These are phyloP conservation scores for Panthera tigris DNA, from an alignment of 2,113 vertebrate species.

Conservation along the genomic window DNA sequence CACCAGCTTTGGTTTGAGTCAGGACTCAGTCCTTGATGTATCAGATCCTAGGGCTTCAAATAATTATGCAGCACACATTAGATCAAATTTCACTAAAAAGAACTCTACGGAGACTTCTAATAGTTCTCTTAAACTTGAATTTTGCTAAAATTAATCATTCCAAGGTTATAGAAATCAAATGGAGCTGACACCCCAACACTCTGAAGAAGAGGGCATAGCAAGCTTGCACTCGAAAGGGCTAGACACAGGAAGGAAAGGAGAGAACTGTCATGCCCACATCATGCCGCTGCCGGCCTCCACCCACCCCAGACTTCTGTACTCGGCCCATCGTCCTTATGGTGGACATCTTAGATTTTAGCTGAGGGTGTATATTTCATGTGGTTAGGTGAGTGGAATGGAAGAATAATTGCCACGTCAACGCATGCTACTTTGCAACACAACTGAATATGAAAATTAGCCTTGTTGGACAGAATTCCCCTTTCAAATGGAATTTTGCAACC, in stretches of 20 bases:
- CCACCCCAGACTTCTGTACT: not conserved
- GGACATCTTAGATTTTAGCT: not conserved
- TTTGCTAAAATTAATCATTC: not conserved
- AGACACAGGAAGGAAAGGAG: not conserved
- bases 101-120: not conserved
- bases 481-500: not conserved
- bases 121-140: not conserved
- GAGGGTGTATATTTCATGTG: not conserved
- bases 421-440: not conserved
- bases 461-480: not conserved
- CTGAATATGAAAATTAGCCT: not conserved
- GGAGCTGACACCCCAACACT: not conserved
- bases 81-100: constrained; percentile 6
- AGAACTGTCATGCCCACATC: not conserved
- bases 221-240: not conserved
- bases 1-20: not conserved
- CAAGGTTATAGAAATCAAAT: not conserved
- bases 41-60: not conserved
- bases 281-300: too few relatives aligned
- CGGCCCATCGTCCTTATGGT: not conserved
- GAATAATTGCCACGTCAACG: not conserved
- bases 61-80: not conserved
- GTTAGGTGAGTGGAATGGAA: not conserved
- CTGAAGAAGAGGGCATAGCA: not conserved
- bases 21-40: not conserved